Evolutionary conservation across 2,888 invertebrate species (phyloP), one percentile per base, ranked within the genome.

Genomic region (Notocelia uddmanniana): DNA sequence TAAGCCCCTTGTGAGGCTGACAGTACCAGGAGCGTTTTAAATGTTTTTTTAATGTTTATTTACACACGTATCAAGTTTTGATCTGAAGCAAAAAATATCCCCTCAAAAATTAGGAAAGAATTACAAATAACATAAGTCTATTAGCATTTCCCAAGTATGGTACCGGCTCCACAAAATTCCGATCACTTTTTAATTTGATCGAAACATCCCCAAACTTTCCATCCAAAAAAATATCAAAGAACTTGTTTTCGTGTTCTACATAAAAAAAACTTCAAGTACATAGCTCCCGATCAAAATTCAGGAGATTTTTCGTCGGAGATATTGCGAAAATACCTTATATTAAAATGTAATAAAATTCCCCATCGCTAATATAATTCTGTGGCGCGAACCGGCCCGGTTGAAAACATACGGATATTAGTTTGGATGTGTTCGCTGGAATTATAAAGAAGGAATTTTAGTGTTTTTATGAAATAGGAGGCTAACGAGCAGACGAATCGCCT

Each of bases 341-440:
- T 90, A 89, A 89, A 90, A 89, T 88, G 86, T 89, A 89, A 91
- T 90, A 90, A 90, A 90, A 89, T 84, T 85, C 83, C 79, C 81
- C 84, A 81, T 84, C 81, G 85, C 87, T 88, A 86, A 87, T 87
- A 87, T 87, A 86, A 88, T 89, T 88, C 85, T 81, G 84, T 79
- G 81, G 83, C 82, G 77, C 81, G 80, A 82, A 82, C 83, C 77
- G 76, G 74, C 77, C 78, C 77, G 85, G 76, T 81, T 73, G 74
- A 68, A 75, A 75, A 83, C 79, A 81, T 78, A 86, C 83, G 79
- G 19, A 26, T 26, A 57, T 69, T 67, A 45, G 68, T 74, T 63
- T 45, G n/a, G 23, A 73, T 59, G 69, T 62, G 23, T 55, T 37
- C 68, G 9, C 9, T 6, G 10, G 26, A 18, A 23, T 41, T 45